Evolutionary conservation across 1,140 invertebrate species (phyloP).

Genomic region (Triops cancriformis): DNA sequence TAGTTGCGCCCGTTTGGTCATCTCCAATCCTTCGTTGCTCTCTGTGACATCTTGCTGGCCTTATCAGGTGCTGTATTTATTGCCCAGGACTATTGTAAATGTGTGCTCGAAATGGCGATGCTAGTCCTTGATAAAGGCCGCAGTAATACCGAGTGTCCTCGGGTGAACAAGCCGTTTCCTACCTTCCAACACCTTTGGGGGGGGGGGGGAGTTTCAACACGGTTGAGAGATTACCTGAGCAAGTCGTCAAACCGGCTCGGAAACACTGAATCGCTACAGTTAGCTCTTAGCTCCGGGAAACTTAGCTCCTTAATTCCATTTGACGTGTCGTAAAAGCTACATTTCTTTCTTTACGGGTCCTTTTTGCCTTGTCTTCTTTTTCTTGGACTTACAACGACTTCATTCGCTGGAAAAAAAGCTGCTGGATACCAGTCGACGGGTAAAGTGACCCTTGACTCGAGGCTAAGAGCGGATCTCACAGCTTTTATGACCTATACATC

Average conservation of each 20-base stretch:
- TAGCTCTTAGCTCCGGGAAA: background rate
- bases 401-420: background rate
- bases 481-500: background rate
- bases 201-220: no score
- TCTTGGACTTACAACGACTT: background rate
- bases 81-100: background rate
- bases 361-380: background rate
- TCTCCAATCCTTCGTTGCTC: no score
- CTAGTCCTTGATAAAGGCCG: background rate
- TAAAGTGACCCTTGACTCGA: background rate
- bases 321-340: background rate
- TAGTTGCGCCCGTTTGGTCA: no score
- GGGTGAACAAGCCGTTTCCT: background rate
- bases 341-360: background rate
- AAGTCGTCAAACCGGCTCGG: background rate
- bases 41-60: background rate
- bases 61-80: conserved; percentile 7
- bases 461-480: background rate
- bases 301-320: background rate
- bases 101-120: background rate
- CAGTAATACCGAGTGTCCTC: background rate
- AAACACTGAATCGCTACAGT: background rate
- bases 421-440: conserved; percentile 3
- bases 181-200: no score
- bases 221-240: background rate